These are phyloP conservation scores for Polypedilum vanderplanki DNA, from an alignment of 1,140 invertebrate species.

Conservation along the genomic window DNA sequence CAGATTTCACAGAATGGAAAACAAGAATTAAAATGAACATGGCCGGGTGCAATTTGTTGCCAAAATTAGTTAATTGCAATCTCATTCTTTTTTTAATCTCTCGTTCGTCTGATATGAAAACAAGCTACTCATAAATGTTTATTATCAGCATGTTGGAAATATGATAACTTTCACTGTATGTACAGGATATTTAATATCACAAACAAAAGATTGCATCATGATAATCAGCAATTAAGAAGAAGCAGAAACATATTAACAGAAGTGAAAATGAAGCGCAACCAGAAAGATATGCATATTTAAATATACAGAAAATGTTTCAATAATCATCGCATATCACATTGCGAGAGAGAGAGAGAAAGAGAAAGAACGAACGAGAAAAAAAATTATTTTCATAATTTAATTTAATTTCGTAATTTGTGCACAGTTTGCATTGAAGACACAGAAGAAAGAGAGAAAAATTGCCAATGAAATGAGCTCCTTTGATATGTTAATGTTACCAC, in stretches of 20 bases:
- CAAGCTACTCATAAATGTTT: too few relatives aligned
- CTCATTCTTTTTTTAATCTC: too few relatives aligned
- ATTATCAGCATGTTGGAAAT: too few relatives aligned
- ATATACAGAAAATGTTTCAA: neutral
- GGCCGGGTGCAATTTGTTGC: too few relatives aligned
- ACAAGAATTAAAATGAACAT: too few relatives aligned
- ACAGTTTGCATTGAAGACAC: neutral
- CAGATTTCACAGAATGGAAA: too few relatives aligned
- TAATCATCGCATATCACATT: neutral
- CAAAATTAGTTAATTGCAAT: too few relatives aligned
- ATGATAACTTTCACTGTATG: too few relatives aligned
- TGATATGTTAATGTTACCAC: constrained; percentile 3
- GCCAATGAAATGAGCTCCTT: neutral
- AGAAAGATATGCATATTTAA: neutral
- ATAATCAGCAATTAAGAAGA: constrained; percentile 13
- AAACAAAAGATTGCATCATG: neutral
- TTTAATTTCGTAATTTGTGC: constrained; percentile 26
- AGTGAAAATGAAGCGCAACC: neutral
- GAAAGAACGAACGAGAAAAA: neutral
- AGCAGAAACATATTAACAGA: neutral
- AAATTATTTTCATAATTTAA: constrained; percentile 24
- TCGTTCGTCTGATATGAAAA: too few relatives aligned
- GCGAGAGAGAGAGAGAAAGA: too few relatives aligned
- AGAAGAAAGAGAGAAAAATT: neutral
- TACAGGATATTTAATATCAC: too few relatives aligned